Evolutionary conservation across 2,888 invertebrate genomes (phyloP), one percentile per base, ranked within the genome.

Genomic region (Drosophila phalerata): DNA sequence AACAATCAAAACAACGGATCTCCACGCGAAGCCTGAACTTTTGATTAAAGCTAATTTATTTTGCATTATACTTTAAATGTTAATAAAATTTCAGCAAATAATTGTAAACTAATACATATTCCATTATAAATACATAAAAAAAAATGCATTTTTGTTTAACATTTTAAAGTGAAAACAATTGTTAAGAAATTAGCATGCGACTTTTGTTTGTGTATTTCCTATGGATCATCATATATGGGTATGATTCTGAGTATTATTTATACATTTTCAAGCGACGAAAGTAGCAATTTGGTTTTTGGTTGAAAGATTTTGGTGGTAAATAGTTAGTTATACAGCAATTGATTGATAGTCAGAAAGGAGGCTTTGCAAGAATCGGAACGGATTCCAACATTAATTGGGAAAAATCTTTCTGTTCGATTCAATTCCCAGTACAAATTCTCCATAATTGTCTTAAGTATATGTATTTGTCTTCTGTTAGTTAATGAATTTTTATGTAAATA

Each of bases 311-410:
- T 86, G 84, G 84, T 88, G 84, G 84, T 84, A 84, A 84, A 78
- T 84, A 86, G 84, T 83, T 83, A 80, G 83, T 84, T 84, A 81
- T 81, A 86, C 87, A 84, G 78, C 83, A 85, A 80, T 81, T 83
- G 70, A 70, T 77, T 79, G 88, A 88, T 83, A 88, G 88, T 83
- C 85, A 71, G 70, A 77, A 37, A 69, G 75, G 73, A 67, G 51
- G 34, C 43, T 40, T 49, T 62, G 73, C 38, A 55, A 52, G 43
- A 30, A 65, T 48, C 32, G 49, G 48, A 52, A 43, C 51, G 43
- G 11, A 52, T 34, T 25, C 49, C 34, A 34, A n/a, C 9, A 42
- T 30, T 5, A 30, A 30, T 17, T 53, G 13, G 11, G 13, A 15
- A 10, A 6, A 13, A 38, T 38, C 13, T 22, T 37, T 52, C 11